A percentile compares a stretch with the other conserved stretches of the same genome.
These are phyloP conservation scores for Coremacera marginata DNA, from an alignment of 2,888 invertebrate species.

Conservation along the genomic window DNA sequence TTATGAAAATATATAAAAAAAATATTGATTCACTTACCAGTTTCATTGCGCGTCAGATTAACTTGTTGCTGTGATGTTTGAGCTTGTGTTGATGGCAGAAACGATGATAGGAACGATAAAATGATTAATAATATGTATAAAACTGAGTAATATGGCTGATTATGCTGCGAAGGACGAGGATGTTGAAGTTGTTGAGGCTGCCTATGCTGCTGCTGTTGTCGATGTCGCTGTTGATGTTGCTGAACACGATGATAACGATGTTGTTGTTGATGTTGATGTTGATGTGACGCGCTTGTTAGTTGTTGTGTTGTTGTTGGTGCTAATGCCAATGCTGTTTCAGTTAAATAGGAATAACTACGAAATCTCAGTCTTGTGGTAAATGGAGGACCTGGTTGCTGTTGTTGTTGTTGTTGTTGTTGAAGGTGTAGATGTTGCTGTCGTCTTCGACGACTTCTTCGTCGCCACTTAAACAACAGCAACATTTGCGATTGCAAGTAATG, in stretches of 20 bases:
- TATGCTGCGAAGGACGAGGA: constrained; percentile 9
- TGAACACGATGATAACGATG: background rate
- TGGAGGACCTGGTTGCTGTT: constrained; percentile 15
- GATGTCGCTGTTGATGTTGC: background rate
- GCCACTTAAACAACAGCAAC: constrained; percentile 36
- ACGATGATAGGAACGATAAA: constrained; percentile 52
- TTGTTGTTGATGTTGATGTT: background rate
- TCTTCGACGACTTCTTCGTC: background rate
- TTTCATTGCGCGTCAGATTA: constrained; percentile 52
- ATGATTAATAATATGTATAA: constrained; percentile 46
- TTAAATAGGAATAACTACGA: constrained; percentile 13
- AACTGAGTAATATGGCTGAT: constrained; percentile 40
- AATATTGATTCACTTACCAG: constrained; percentile 52
- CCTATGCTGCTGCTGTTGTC: background rate
- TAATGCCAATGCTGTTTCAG: background rate
- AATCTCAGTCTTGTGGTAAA: constrained; percentile 30
- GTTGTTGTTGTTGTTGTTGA: background rate
- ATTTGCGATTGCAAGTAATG: constrained; percentile 46
- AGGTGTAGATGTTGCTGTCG: background rate
- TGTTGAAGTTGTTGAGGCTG: background rate
- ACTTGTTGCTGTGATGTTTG: constrained; percentile 45
- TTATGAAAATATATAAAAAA: constrained; percentile 7
- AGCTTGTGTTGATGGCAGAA: constrained; percentile 54
- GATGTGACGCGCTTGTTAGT: background rate
- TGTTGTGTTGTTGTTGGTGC: background rate